phyloP scores from a whole-genome alignment of 2,113 vertebrate species.

The Megaceryle maxima region DNA sequence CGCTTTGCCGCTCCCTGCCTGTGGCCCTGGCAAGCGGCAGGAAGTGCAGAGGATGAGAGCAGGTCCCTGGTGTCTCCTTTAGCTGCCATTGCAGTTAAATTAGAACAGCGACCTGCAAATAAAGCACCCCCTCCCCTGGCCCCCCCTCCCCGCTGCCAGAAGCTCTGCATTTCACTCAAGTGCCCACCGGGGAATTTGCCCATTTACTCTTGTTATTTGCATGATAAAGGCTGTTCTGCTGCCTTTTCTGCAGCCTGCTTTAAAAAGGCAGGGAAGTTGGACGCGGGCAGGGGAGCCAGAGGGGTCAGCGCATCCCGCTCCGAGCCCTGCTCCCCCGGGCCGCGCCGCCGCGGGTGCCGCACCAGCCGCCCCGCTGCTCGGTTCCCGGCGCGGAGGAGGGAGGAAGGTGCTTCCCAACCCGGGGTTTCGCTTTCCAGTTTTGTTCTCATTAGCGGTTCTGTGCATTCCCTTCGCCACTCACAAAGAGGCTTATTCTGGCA shows the following conservation, averaged over 20 bases:
- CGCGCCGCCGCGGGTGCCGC: not conserved
- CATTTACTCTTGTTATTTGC: constrained; percentile 90
- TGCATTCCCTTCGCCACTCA: constrained; percentile 21
- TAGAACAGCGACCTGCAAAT: constrained; percentile 87
- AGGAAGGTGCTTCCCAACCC: not conserved
- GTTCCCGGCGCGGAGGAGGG: not conserved
- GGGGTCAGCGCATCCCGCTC: not conserved
- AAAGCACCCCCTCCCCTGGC: constrained; percentile 38
- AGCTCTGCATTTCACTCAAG: constrained; percentile 86
- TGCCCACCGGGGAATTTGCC: constrained; percentile 86
- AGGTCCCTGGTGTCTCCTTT: constrained; percentile 83
- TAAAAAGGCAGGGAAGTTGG: constrained; percentile 24
- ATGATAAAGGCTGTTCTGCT: constrained; percentile 86
- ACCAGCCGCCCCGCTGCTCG: not conserved
- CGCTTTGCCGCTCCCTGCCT: not conserved
- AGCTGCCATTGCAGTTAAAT: constrained; percentile 88
- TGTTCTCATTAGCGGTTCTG: constrained; percentile 15
- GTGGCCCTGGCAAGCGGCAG: constrained; percentile 57
- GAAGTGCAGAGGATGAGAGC: constrained; percentile 79
- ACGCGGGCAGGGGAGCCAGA: not conserved
- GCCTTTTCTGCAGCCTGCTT: constrained; percentile 38
- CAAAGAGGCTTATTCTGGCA: constrained; percentile 37
- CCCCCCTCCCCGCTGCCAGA: constrained; percentile 40
- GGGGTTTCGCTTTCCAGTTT: not conserved
- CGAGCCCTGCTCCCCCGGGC: not conserved